Base-by-base conservation (phyloP, 2,113 vertebrate species). In the Corythornis cristatus region DNA sequence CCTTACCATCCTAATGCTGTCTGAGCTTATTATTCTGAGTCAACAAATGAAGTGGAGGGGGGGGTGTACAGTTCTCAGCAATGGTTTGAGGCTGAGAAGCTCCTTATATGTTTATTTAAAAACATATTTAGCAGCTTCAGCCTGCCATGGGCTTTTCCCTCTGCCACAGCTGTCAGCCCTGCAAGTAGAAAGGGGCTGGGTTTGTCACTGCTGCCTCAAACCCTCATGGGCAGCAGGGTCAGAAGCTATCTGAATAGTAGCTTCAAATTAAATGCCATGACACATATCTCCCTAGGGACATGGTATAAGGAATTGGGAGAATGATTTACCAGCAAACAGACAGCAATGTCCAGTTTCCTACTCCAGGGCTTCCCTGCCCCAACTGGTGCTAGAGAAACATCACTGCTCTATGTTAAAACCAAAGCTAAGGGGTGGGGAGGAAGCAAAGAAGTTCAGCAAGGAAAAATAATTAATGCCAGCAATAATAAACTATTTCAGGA, bases 1-100 rank as follows among this genome's bases (percentile, higher is more conserved):
- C 45, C 45, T 86, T 78, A 42, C 25, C 73, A 43, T 35, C 83
- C 62, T 77, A 84, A 54, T 14, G 18, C 82, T 65, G 76, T 68
- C 46, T 2, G 8, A 76, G 64, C 48, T 91, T 73, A 83, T 90
- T 89, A 73, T 31, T 61, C 87, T 23, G 25, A 95, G 68, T 66
- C 91, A 93, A 86, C 64, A 91, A 83, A 83, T 22, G 64, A 94
- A 93, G 53, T 22, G 64, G 93, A 93, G 53, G 60, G 54, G 54
- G 26, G 9, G 31, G 82, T 76, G 84, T 77, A 43, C 90, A 83
- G 71, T 19, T 53, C 73, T 76, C 16, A 2, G 76, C 66, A 37
- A 64, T 40, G n/a, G 94, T 73, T 83, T 72, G 21, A 64, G 56
- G 51, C 43, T 37, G 51, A 83, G 80, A 77, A 95, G 65, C 82